Conservation (phyloP, 64 coral and sea anemone genomes). For the Hydrozoanthus tunicans region DNA sequence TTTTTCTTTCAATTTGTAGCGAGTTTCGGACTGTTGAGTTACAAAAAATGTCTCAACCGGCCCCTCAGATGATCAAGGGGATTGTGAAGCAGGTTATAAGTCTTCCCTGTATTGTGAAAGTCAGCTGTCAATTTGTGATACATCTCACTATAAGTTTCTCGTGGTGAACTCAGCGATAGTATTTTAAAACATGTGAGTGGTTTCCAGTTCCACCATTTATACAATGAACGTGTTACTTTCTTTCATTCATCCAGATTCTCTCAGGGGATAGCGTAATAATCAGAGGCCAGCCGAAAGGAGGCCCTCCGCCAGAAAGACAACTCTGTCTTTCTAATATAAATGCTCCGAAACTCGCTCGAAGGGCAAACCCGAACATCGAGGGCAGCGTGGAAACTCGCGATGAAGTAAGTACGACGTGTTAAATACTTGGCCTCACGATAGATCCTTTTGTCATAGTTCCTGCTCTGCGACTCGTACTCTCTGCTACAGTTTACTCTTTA, state of each 20-base stretch:
- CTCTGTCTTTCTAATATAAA: conserved; percentile 91
- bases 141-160: not conserved
- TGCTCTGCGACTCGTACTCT: not conserved
- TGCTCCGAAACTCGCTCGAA: conserved; percentile 94
- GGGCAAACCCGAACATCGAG: conserved; percentile 79
- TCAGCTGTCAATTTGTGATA: not conserved
- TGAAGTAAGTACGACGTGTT: conserved; percentile 69
- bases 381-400: conserved; percentile 83
- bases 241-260: conserved; percentile 61
- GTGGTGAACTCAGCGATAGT: conserved; percentile 2
- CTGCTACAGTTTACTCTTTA: not conserved
- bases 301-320: conserved; percentile 96
- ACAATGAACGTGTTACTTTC: conserved; percentile 20
- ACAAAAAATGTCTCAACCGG: conserved; percentile 83
- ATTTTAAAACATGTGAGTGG: conserved; percentile 52
- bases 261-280: conserved; percentile 95
- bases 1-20: conserved; percentile 86
- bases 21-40: conserved; percentile 67
- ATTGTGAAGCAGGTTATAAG: conserved; percentile 90
- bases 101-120: not conserved
- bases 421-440: not conserved
- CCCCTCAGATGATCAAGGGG: conserved; percentile 87
- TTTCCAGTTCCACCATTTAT: conserved; percentile 46
- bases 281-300: conserved; percentile 89
- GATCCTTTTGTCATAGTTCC: not conserved